Evolutionary conservation across 2,888 invertebrate species (phyloP).

Genomic region (Aleiodes leptofemur): DNA sequence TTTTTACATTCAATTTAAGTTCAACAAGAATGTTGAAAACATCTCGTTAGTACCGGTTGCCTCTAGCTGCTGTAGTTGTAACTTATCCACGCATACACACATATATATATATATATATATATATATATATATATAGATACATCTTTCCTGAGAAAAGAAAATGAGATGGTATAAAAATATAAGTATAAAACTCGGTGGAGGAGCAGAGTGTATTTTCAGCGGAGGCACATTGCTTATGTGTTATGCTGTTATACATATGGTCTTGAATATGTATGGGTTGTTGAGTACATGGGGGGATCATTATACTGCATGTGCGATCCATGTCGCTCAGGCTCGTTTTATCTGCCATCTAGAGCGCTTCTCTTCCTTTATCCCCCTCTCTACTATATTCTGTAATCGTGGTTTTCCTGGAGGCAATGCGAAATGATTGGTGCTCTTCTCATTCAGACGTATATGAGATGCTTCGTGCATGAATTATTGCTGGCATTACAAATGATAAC

Average conservation of each 20-base stretch:
- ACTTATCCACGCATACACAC: not conserved
- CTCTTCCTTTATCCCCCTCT: not conserved
- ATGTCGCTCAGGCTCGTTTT: slow-evolving; percentile 26
- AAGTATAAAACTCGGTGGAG: slow-evolving; percentile 8
- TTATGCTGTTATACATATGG: slow-evolving; percentile 7
- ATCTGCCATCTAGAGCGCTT: slow-evolving; percentile 22
- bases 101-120: not conserved
- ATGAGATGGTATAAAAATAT: slow-evolving; percentile 10
- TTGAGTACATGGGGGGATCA: slow-evolving; percentile 19
- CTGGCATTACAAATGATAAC: too few species aligned
- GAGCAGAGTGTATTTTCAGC: slow-evolving; percentile 1
- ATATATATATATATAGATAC: not conserved
- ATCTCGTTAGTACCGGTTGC: too few species aligned
- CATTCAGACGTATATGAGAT: not conserved
- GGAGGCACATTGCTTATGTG: not conserved
- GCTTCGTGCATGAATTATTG: too few species aligned
- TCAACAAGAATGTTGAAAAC: too few species aligned
- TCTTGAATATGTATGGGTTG: slow-evolving; percentile 11
- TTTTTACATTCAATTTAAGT: slow-evolving; percentile 1
- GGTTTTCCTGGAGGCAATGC: slow-evolving; percentile 13
- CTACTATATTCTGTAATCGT: slow-evolving; percentile 11
- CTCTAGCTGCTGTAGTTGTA: not conserved
- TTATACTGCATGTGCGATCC: slow-evolving; percentile 19
- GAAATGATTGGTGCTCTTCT: slow-evolving; percentile 9
- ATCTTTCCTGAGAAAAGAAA: slow-evolving; percentile 8